phyloP scores from a whole-genome alignment of 2,797 vertebrate genomes.

The Pseudocheirus occidentalis region DNA sequence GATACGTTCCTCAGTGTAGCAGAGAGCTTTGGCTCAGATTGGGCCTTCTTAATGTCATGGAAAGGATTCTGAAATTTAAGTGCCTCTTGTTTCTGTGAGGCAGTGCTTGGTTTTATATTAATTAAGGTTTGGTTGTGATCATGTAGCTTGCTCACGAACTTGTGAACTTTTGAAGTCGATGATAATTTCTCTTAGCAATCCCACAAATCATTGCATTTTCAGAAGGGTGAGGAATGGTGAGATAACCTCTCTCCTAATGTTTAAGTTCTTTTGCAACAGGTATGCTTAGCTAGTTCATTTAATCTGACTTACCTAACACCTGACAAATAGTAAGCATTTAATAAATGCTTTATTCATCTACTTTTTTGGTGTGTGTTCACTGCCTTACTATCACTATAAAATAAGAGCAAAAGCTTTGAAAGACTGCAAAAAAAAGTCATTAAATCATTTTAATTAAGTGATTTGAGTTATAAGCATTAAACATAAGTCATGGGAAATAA shows the following conservation, averaged over 20 bases:
- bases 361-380: conserved; percentile 24
- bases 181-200: conserved; percentile 1
- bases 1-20: conserved; percentile 45
- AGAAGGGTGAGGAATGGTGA: conserved; percentile 15
- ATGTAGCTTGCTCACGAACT: conserved; percentile 29
- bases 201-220: not conserved
- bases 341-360: not conserved
- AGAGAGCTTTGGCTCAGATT: conserved; percentile 51
- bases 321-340: not conserved
- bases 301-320: not conserved
- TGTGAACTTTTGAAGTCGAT: conserved; percentile 31
- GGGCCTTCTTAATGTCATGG: not conserved
- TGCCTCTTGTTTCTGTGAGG: conserved; percentile 13
- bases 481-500: not conserved
- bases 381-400: not conserved
- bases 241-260: conserved; percentile 51
- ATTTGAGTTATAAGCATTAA: conserved; percentile 14
- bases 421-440: not conserved
- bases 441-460: conserved; percentile 32
- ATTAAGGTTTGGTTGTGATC: conserved; percentile 1
- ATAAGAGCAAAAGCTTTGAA: conserved; percentile 49
- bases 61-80: conserved; percentile 35
- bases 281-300: not conserved
- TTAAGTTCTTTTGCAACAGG: conserved; percentile 64
- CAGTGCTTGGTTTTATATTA: not conserved